Evolutionary conservation across 2,797 vertebrate species (phyloP).

Genomic region (Notoglanidium macrostoma): DNA sequence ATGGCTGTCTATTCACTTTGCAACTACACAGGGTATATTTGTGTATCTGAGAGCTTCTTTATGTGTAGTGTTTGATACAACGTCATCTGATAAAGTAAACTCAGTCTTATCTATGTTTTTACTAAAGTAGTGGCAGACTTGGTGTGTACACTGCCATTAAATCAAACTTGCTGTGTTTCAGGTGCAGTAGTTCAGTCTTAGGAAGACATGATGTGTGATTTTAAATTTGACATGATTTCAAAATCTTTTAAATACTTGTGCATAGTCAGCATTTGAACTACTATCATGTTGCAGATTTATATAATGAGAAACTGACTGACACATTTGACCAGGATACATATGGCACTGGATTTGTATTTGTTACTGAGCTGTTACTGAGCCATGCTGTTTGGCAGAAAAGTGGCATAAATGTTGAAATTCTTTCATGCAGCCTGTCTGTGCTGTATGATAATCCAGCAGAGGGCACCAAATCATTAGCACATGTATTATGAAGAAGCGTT

Average conservation of each 20-base stretch:
- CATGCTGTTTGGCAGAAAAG: not conserved
- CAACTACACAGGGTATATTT: not conserved
- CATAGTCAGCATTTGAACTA: not conserved
- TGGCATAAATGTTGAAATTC: not conserved
- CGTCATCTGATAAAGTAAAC: not conserved
- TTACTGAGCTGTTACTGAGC: not conserved
- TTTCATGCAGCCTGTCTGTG: not conserved
- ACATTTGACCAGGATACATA: not conserved
- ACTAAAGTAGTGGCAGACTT: not conserved
- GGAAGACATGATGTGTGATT: not conserved
- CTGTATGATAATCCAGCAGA: conserved; percentile 39
- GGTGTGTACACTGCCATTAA: not conserved
- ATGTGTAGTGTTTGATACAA: not conserved
- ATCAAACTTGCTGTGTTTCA: not conserved
- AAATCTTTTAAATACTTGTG: not conserved
- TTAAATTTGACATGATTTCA: too few relatives aligned
- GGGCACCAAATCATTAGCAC: conserved; percentile 41
- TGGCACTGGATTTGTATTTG: not conserved
- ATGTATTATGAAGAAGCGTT: not conserved
- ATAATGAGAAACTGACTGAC: not conserved
- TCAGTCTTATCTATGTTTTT: not conserved
- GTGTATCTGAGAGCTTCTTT: not conserved
- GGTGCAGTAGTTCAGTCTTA: not conserved
- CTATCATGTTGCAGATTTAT: not conserved
- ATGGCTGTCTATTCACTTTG: not conserved